Evolutionary conservation across 1,140 invertebrate species (phyloP).

Genomic region (Dicyema japonicum): DNA sequence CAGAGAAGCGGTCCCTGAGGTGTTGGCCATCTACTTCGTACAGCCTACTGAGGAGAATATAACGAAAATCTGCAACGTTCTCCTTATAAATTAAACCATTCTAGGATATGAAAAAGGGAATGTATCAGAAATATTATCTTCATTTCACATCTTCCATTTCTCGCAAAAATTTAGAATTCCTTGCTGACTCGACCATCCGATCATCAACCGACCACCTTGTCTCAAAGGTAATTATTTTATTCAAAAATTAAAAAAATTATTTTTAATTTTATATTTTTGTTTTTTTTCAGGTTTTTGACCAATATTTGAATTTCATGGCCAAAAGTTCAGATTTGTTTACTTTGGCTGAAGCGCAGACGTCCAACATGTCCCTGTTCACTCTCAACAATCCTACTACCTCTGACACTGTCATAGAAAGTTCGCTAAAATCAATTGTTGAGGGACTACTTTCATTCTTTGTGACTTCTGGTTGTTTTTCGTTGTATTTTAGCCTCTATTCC

Average conservation of each 20-base stretch:
- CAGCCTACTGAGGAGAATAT: slow-evolving; percentile 84
- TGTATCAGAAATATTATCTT: slow-evolving; percentile 75
- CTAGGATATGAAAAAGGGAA: slow-evolving; percentile 38
- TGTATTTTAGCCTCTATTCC: too few relatives aligned
- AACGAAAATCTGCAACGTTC: slow-evolving; percentile 53
- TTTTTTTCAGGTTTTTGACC: slow-evolving; percentile 19
- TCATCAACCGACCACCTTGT: slow-evolving; percentile 40
- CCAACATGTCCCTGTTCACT: slow-evolving; percentile 25
- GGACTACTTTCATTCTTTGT: slow-evolving; percentile 86
- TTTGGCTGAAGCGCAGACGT: slow-evolving; percentile 61
- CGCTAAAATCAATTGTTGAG: slow-evolving; percentile 73
- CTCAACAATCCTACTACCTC: slow-evolving; percentile 7
- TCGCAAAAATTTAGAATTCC: slow-evolving; percentile 62
- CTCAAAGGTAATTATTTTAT: slow-evolving; percentile 53
- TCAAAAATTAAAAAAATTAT: too few relatives aligned
- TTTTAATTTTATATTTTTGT: slow-evolving; percentile 1
- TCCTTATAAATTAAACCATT: slow-evolving; percentile 3
- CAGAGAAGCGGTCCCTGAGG: slow-evolving; percentile 74
- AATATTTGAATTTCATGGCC: slow-evolving; percentile 93
- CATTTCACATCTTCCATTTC: slow-evolving; percentile 90
- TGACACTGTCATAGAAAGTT: slow-evolving; percentile 66
- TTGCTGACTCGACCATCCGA: slow-evolving; percentile 57
- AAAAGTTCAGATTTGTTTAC: slow-evolving; percentile 78
- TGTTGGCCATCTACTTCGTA: slow-evolving; percentile 89
- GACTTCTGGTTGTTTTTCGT: slow-evolving; percentile 53